Percentiles rank a stretch among this genome's conserved stretches.
phyloP scores from a whole-genome alignment of 2,797 vertebrate genomes.

The Garrulus glandarius region DNA sequence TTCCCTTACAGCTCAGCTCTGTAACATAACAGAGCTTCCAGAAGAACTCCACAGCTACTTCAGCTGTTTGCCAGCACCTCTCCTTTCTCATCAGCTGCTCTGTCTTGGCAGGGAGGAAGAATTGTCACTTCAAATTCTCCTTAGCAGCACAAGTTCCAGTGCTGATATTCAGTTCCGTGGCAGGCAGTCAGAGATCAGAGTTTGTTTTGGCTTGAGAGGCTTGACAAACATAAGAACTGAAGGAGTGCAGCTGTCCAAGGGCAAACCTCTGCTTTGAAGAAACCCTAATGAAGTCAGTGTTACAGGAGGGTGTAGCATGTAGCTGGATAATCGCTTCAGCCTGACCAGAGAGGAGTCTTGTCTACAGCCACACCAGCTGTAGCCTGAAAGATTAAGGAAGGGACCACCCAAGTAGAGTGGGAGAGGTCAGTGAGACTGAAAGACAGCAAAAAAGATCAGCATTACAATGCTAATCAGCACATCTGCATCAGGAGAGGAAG shows the following conservation, averaged over 20 bases:
- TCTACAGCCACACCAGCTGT: neutral
- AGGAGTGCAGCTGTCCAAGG: neutral
- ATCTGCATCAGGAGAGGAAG: neutral
- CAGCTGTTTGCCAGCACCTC: neutral
- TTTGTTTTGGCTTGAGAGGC: neutral
- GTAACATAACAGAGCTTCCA: neutral
- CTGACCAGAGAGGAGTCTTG: neutral
- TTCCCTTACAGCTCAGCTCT: neutral
- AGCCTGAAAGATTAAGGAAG: neutral
- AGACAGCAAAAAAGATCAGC: neutral
- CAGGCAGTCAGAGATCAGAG: neutral
- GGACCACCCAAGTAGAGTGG: neutral
- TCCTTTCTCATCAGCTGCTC: constrained; percentile 1
- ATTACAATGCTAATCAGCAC: neutral
- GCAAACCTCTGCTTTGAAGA: neutral
- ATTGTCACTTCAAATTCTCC: neutral
- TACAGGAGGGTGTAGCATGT: neutral
- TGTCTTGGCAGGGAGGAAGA: neutral
- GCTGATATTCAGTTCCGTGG: neutral
- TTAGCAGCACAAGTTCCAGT: neutral
- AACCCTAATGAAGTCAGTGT: neutral
- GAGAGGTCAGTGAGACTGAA: neutral
- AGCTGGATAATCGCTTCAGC: neutral
- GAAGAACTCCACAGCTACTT: constrained; percentile 20
- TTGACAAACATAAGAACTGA: neutral